Conservation (phyloP, 2,113 vertebrate species). For the Crypturellus undulatus region DNA sequence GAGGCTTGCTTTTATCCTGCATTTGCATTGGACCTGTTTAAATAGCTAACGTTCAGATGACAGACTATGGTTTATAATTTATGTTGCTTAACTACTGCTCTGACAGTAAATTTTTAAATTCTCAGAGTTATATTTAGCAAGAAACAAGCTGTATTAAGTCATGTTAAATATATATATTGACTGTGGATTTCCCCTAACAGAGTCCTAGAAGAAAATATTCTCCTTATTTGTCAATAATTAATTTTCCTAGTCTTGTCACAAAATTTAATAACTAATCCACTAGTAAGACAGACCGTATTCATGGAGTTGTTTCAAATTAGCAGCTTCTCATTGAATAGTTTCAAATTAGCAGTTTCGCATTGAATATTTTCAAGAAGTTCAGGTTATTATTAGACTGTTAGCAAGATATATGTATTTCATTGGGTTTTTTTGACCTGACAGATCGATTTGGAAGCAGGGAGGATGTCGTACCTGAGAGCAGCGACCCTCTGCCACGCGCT, state of each 20-base stretch:
- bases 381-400: not conserved
- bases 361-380: not conserved
- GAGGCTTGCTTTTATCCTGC: not conserved
- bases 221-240: not conserved
- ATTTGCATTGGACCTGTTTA: not conserved
- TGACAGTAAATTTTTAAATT: not conserved
- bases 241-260: not conserved
- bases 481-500: conserved; percentile 70
- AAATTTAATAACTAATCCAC: not conserved
- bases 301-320: not conserved
- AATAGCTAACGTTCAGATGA: not conserved
- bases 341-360: not conserved
- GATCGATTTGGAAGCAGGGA: conserved; percentile 8
- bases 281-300: not conserved
- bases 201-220: not conserved
- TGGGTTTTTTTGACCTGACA: not conserved
- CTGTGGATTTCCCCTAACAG: not conserved
- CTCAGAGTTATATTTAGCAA: not conserved
- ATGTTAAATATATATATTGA: not conserved
- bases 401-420: not conserved
- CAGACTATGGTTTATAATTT: not conserved
- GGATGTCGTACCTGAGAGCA: conserved; percentile 33
- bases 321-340: not conserved
- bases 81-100: not conserved
- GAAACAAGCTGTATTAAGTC: not conserved